Evolutionary conservation across 2,113 vertebrate genomes (phyloP).

Genomic region (Butastur rufipennis): DNA sequence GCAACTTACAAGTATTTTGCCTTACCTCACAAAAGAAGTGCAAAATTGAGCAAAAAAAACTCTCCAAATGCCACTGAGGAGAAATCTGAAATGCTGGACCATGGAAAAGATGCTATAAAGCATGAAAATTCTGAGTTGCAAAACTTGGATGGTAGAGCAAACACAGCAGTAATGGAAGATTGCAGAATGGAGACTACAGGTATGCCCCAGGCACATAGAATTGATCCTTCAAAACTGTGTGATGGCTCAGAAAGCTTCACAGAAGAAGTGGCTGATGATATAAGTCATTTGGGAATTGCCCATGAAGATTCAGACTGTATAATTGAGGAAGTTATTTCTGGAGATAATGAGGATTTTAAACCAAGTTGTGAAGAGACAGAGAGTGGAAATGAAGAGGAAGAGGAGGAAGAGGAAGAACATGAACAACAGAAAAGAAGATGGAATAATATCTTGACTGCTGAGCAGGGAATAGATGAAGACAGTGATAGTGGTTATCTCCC

Average conservation of each 20-base stretch:
- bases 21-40: conserved; percentile 71
- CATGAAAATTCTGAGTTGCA: background rate
- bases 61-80: background rate
- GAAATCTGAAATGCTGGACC: background rate
- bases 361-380: conserved; percentile 59
- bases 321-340: conserved; percentile 72
- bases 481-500: conserved; percentile 70
- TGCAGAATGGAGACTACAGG: background rate
- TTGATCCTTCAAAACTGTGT: background rate
- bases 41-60: conserved; percentile 51
- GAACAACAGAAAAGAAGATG: background rate
- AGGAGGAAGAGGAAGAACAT: conserved; percentile 27
- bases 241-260: conserved; percentile 38
- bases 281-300: background rate
- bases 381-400: conserved; percentile 65
- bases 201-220: background rate
- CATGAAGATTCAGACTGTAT: conserved; percentile 76
- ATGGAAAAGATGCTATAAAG: conserved; percentile 20
- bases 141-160: background rate
- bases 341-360: conserved; percentile 59
- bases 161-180: background rate
- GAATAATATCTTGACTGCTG: background rate
- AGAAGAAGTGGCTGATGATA: conserved; percentile 16
- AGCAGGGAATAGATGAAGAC: conserved; percentile 62
- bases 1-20: conserved; percentile 94